Conservation (phyloP, 1,140 invertebrate genomes). For the Zaprionus lachaisei region DNA sequence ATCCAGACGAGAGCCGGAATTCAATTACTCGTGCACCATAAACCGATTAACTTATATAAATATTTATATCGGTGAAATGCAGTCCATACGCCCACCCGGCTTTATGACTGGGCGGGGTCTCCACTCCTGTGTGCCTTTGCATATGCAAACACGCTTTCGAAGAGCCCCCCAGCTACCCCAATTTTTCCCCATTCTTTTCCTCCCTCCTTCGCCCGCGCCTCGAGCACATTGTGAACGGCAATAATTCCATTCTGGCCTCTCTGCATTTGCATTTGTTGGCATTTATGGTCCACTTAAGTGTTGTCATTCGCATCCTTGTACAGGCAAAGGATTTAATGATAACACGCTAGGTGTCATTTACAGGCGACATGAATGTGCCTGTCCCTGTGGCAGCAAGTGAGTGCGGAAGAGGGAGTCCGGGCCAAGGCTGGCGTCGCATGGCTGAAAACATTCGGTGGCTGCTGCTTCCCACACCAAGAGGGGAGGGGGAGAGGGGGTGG, state of each 20-base stretch:
- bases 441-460: neutral
- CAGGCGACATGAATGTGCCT: conserved; percentile 50
- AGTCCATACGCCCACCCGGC: conserved; percentile 44
- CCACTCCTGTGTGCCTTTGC: conserved; percentile 53
- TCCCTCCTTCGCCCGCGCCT: neutral
- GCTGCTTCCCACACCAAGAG: neutral
- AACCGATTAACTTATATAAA: conserved; percentile 83
- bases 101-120: conserved; percentile 56
- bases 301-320: conserved; percentile 60
- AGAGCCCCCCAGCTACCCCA: neutral
- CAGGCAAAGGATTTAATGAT: conserved; percentile 64
- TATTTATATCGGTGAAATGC: conserved; percentile 79
- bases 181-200: neutral
- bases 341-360: conserved; percentile 73
- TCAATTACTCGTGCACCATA: conserved; percentile 81
- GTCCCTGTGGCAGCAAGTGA: conserved; percentile 4
- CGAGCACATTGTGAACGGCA: conserved; percentile 35
- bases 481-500: neutral
- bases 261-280: conserved; percentile 80
- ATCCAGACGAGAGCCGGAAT: conserved; percentile 46
- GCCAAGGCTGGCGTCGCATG: neutral
- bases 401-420: neutral
- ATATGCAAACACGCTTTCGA: conserved; percentile 75
- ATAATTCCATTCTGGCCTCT: conserved; percentile 62
- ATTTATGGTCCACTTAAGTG: conserved; percentile 79